phyloP scores from a whole-genome alignment of 2,888 invertebrate species.

The Scaptomyza polygonia region DNA sequence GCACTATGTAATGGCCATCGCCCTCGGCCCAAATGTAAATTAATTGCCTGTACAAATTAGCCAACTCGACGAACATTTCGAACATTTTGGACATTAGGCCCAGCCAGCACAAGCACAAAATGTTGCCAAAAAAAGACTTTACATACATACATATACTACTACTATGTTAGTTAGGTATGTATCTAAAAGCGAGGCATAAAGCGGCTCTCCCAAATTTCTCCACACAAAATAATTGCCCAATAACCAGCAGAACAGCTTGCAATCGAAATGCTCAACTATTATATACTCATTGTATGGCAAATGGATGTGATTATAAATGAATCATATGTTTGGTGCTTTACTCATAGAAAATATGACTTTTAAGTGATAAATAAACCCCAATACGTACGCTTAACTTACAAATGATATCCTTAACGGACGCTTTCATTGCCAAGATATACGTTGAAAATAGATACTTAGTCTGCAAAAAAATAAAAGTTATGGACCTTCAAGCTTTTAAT shows the following conservation, averaged over 20 bases:
- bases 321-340: not conserved
- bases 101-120: conserved; percentile 30
- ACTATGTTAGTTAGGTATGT: not conserved
- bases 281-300: conserved; percentile 11
- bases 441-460: too few species aligned
- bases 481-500: not conserved
- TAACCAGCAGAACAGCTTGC: conserved; percentile 2
- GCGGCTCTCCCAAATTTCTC: conserved; percentile 26
- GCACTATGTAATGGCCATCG: conserved; percentile 5
- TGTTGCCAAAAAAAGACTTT: conserved; percentile 29
- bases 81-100: conserved; percentile 52
- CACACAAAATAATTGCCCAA: conserved; percentile 38
- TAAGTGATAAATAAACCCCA: too few species aligned
- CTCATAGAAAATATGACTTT: not conserved
- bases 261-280: conserved; percentile 5
- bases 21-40: conserved; percentile 63
- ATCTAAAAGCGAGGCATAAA: conserved; percentile 8
- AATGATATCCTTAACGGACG: too few species aligned
- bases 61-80: conserved; percentile 57
- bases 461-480: too few species aligned
- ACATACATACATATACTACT: not conserved
- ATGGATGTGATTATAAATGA: not conserved
- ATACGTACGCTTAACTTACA: too few species aligned
- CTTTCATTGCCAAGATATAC: too few species aligned
- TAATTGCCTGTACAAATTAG: conserved; percentile 76